phyloP scores from a whole-genome alignment of 2,797 vertebrate species.

The Acridotheres tristis region DNA sequence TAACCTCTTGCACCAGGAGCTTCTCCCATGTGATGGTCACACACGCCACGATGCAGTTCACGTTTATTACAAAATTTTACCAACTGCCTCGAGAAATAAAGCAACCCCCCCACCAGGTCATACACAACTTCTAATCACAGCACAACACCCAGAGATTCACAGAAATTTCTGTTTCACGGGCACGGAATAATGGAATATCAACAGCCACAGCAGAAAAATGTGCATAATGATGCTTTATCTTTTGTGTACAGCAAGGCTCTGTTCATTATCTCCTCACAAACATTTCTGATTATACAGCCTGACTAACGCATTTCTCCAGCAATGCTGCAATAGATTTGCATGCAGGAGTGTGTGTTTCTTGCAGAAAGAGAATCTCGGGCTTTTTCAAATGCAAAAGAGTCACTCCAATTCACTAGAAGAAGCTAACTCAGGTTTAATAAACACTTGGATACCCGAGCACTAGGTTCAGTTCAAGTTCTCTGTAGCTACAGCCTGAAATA shows the following conservation, averaged over 20 bases:
- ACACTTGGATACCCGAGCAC: not conserved
- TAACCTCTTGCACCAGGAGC: not conserved
- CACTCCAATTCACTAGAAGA: not conserved
- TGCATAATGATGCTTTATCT: not conserved
- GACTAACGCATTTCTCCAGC: not conserved
- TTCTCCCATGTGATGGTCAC: not conserved
- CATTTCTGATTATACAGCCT: not conserved
- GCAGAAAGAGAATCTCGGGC: not conserved
- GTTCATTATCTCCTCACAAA: not conserved
- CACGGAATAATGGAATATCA: not conserved
- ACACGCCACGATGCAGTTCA: fast-evolving
- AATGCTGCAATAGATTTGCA: not conserved
- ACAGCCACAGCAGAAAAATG: not conserved
- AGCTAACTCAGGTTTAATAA: not conserved
- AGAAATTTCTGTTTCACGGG: not conserved
- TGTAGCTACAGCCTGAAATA: not conserved
- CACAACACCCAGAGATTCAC: not conserved
- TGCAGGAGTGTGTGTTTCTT: not conserved
- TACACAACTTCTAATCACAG: not conserved
- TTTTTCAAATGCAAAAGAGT: not conserved
- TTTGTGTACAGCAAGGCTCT: not conserved
- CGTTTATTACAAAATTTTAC: not conserved
- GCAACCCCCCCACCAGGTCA: too few relatives aligned
- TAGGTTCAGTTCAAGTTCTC: not conserved
- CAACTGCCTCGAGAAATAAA: not conserved